Conservation (phyloP, 2,113 vertebrate genomes). For the Scophthalmus maximus region DNA sequence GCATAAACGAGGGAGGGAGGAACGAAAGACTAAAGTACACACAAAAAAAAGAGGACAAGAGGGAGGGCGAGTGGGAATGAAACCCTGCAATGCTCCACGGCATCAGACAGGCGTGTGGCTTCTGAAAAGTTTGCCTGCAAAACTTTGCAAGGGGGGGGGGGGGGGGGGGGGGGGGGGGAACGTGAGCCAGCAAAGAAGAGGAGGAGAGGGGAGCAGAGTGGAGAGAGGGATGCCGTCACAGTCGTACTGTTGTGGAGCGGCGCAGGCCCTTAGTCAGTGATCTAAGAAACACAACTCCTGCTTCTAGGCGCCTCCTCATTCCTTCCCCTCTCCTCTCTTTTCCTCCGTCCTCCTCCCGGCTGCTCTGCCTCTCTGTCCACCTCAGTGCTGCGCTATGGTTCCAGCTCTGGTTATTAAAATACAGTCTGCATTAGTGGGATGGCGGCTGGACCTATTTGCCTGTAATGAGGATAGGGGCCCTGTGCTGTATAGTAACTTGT, state of each 20-base stretch:
- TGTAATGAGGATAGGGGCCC: conserved; percentile 59
- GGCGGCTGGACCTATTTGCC: conserved; percentile 47
- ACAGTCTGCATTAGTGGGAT: conserved; percentile 52
- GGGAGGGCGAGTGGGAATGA: conserved; percentile 57
- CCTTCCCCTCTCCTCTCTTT: conserved; percentile 25
- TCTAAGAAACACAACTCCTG: conserved; percentile 70
- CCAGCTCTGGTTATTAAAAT: conserved; percentile 59
- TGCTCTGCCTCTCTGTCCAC: conserved; percentile 9
- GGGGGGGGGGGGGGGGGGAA: conserved; percentile 6
- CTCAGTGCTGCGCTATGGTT: conserved; percentile 46
- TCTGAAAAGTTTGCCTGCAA: conserved; percentile 70
- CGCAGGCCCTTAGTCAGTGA: conserved; percentile 60
- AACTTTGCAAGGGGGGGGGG: conserved; percentile 55
- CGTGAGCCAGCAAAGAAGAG: conserved; percentile 22
- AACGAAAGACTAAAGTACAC: conserved; percentile 62
- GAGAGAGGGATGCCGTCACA: conserved; percentile 57
- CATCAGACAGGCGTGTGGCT: conserved; percentile 55
- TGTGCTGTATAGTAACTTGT: conserved; percentile 68
- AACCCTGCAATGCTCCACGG: conserved; percentile 49
- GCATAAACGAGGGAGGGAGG: conserved; percentile 63
- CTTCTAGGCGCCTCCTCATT: conserved; percentile 40
- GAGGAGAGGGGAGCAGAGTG: conserved; percentile 17
- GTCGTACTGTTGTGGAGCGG: conserved; percentile 40
- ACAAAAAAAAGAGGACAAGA: conserved; percentile 35
- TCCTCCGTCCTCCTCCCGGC: conserved; percentile 14